These are phyloP conservation scores for Sinonovacula constricta DNA, from an alignment of 1,140 invertebrate genomes.

Conservation along the genomic window DNA sequence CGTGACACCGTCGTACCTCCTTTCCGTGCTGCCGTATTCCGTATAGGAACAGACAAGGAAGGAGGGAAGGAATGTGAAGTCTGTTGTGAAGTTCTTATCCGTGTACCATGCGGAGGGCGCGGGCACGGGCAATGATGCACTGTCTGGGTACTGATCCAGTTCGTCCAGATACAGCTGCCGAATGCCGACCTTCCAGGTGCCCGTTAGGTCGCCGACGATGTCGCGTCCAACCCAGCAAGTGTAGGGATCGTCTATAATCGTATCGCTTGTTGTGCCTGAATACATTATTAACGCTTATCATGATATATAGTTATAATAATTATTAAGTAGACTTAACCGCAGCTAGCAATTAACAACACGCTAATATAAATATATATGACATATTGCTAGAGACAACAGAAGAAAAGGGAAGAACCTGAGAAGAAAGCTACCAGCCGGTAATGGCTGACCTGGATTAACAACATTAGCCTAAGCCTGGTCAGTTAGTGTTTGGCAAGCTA, in stretches of 20 bases:
- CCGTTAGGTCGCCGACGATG: slow-evolving; percentile 52
- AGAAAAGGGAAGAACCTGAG: no score
- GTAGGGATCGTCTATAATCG: slow-evolving; percentile 48
- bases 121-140: slow-evolving; percentile 54
- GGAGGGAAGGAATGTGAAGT: neutral
- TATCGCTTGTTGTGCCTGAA: no score
- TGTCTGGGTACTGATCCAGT: slow-evolving; percentile 44
- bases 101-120: slow-evolving; percentile 56
- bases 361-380: no score
- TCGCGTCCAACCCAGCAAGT: slow-evolving; percentile 55
- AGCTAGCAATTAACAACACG: no score
- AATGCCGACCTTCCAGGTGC: slow-evolving; percentile 60
- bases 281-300: no score
- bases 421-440: no score
- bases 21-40: neutral
- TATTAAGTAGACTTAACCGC: no score
- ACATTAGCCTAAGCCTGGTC: no score
- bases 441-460: no score
- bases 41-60: slow-evolving; percentile 1
- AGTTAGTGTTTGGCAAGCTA: no score
- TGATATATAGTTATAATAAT: no score
- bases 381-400: no score
- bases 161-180: slow-evolving; percentile 60
- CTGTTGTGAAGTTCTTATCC: neutral
- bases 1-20: slow-evolving; percentile 58